Evolutionary conservation across 2,888 invertebrate species (phyloP), one percentile per base, ranked within the genome.

Genomic region (Anarsia innoxiella): DNA sequence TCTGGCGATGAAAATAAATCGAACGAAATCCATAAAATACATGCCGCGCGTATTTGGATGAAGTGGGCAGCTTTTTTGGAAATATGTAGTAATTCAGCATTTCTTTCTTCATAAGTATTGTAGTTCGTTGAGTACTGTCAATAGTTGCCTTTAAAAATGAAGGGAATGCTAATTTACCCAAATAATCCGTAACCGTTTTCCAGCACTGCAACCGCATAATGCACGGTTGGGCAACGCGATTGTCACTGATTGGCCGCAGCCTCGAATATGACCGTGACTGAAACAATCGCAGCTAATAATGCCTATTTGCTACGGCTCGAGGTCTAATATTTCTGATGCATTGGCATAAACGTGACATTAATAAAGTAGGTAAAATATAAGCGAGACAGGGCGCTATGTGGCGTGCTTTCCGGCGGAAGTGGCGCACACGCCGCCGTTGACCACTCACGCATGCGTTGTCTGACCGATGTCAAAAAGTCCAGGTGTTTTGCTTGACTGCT

Each of bases 331-430:
- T 62, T 56, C 62, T 43, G 47, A 54, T 50, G 51, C 49, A 52
- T 59, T 58, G 54, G 46, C 51, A 40, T 48, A 51, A 50, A 50
- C 44, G 33, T 33, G 38, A 41, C 40, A 48, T 40, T 46, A 19
- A 12, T 28, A 12, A 12, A 37, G 50, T 49, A 56, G 45, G 49
- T 53, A 46, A 48, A 55, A 60, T 59, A 62, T 56, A 43, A 47
- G 43, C 44, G 49, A 54, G 49, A 58, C 48, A 47, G 45, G 48
- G 56, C 56, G 59, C 53, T 56, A 63, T 64, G 60, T 57, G 66
- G 71, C 74, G 70, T 72, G 73, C 74, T 61, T 73, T 83, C 83
- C 83, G 82, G 56, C 80, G 83, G 82, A 84, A 73, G 78, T 72
- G 61, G 74, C 70, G 65, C 66, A 63, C 75, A 82, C 77, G 79